Base-by-base conservation (phyloP, 2,888 invertebrate species). In the Theristus sp. region DNA sequence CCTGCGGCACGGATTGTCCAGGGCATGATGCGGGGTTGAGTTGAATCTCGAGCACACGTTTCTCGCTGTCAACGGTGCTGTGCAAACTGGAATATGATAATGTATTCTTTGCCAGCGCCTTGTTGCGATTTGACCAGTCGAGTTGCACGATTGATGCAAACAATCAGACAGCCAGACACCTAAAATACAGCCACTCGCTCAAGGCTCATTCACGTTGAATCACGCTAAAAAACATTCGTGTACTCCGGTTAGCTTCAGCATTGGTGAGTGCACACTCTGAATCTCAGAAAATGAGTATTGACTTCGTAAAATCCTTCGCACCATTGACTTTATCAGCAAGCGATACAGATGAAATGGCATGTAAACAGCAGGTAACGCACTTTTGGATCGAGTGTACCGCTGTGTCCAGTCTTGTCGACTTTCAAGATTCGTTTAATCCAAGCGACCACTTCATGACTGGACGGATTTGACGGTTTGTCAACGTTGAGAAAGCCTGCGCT, bases 321-420 rank as follows among this genome's bases (percentile, higher is more conserved):
- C n/a, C n/a, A n/a, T n/a, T n/a, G n/a, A n/a, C n/a, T n/a, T n/a
- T n/a, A n/a, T n/a, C n/a, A n/a, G n/a, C n/a, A 38, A 6, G 38
- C 38, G 6, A 38, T 38, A 38, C 38, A 38, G 6, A 17, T 38
- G 38, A 38, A 38, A 6, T 38, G 52, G 17, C 10, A 25, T 52
- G 25, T 52, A 52, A 52, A 52, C 10, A 25, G n/a, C 6, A 3
- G 52, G n/a, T 52, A 17, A 38, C 6, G 6, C 38, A 76, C 76
- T 80, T 98, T 96, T 1, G 96, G 96, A 81, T 98, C 98, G n/a
- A 98, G 79, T 0, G 98, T 98, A 58, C 98, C 98, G 0, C 93
- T 91, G 76, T 99, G 98, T 0, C 93, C 98, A 1, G 98, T 99
- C 77, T 98, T 99, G 60, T 96, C 89, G 0, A 93, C 91, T 74